Evolutionary conservation across 2,797 vertebrate genomes (phyloP), one percentile per base, ranked within the genome.

Genomic region (Phataginus tricuspis): DNA sequence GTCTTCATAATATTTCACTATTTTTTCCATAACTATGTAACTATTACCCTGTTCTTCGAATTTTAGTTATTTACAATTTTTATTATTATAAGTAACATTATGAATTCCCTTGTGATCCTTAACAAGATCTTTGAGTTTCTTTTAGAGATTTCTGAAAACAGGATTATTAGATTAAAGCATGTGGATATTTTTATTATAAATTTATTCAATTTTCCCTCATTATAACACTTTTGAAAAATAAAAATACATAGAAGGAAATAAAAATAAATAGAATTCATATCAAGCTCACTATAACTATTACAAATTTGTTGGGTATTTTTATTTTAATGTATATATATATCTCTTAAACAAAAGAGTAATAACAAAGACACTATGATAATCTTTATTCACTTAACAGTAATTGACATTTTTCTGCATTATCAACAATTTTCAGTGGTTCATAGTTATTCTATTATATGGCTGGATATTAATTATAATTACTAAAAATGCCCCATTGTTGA

Each of bases 111-210:
- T 92, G 23, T 53, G 49, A 72, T 86, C 45, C 78, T 83, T 82
- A 64, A 34, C 9, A 14, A 86, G 7, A 51, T 51, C 21, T 95
- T 83, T 86, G 59, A 37, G 82, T 64, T 92, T 84, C n/a, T 21
- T 75, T 55, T 34, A 84, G 21, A 57, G 15, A 80, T 42, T 91
- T 37, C n/a, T 96, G 21, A 51, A 91, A 85, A 74, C 31, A 71
- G n/a, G 23, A 85, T 84, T 71, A 69, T 96, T 83, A 82, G 12
- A 78, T 88, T 88, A 85, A 91, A 78, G 34, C 9, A 57, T 51
- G 59, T 42, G 16, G 34, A 89, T 75, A 31, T 75, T 75, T 93
- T 91, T 87, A 64, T 90, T 71, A 91, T 63, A 91, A 77, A 61
- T 37, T 61, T 86, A 72, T 80, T 90, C 75, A 4, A 71, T 51